Conservation (phyloP, 2,113 vertebrate species). For the Todiramphus saurophagus region DNA sequence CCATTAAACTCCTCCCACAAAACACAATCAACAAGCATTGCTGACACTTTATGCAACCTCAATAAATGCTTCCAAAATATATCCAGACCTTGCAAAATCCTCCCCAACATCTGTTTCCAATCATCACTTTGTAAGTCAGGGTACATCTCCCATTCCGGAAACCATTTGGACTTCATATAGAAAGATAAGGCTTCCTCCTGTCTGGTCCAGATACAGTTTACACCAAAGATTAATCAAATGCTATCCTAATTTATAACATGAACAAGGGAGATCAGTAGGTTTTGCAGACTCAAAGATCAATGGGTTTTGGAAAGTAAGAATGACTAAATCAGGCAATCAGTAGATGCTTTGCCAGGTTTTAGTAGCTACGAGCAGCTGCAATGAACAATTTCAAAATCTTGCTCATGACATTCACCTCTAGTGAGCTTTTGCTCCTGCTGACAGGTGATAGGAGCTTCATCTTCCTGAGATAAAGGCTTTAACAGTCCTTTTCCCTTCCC, state of each 20-base stretch:
- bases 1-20: not conserved
- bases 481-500: not conserved
- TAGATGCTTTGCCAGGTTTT: not conserved
- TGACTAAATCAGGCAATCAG: not conserved
- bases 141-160: not conserved
- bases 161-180: not conserved
- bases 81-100: slow-evolving; percentile 8
- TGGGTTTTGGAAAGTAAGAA: not conserved
- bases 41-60: not conserved
- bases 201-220: not conserved
- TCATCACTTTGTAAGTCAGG: not conserved
- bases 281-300: not conserved
- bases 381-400: not conserved
- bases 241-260: slow-evolving; percentile 4
- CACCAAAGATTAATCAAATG: slow-evolving; percentile 7
- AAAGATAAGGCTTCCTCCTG: slow-evolving; percentile 1
- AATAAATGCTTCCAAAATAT: slow-evolving; percentile 19
- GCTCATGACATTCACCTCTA: not conserved
- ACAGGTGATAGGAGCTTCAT: not conserved
- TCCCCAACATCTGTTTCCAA: not conserved
- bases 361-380: not conserved
- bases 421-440: slow-evolving; percentile 23
- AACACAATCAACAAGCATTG: not conserved
- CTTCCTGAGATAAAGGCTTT: not conserved
- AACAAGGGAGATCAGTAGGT: not conserved